These are phyloP conservation scores for Lophura nycthemera DNA, from an alignment of 2,113 vertebrate species.

Conservation along the genomic window DNA sequence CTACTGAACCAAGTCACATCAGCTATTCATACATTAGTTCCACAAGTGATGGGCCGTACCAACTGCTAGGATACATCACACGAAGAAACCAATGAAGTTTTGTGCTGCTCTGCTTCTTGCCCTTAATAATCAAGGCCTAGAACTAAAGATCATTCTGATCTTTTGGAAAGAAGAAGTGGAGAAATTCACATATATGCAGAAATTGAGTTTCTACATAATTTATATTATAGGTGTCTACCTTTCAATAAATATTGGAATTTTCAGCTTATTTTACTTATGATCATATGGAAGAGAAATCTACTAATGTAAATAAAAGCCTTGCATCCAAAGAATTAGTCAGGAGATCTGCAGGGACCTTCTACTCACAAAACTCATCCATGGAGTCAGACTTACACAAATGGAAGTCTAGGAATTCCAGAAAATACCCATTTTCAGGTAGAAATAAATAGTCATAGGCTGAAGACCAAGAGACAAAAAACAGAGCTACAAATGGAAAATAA, in stretches of 20 bases:
- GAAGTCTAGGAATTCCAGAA: neutral
- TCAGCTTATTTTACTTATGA: neutral
- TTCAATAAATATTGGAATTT: neutral
- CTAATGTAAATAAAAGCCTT: neutral
- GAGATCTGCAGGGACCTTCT: neutral
- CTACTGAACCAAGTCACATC: neutral
- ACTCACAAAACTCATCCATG: neutral
- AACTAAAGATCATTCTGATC: neutral
- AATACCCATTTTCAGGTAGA: neutral
- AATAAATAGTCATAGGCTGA: neutral
- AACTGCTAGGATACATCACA: neutral
- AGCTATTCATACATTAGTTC: conserved; percentile 7
- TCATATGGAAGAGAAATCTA: neutral
- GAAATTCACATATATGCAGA: neutral
- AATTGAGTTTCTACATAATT: neutral
- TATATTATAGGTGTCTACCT: neutral
- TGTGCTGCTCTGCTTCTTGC: neutral
- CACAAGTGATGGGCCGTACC: neutral
- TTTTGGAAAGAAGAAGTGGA: neutral
- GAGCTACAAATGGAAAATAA: neutral
- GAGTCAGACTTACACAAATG: neutral
- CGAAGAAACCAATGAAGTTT: neutral
- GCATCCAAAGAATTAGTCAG: neutral
- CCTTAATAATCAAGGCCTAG: neutral
- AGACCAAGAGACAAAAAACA: neutral